Evolutionary conservation across 1,140 invertebrate genomes (phyloP), one percentile per base, ranked within the genome.

Genomic region (Heliconius hewitsoni): DNA sequence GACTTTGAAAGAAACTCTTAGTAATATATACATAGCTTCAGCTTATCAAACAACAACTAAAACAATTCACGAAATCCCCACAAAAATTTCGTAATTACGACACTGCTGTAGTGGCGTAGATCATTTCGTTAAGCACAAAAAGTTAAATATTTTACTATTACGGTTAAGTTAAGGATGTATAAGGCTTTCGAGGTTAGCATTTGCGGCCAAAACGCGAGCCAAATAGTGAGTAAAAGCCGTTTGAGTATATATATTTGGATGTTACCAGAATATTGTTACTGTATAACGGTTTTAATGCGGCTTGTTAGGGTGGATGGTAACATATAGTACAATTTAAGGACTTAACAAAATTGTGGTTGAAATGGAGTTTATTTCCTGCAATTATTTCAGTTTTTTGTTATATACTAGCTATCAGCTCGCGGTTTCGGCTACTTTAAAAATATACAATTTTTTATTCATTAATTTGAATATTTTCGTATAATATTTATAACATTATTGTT

Each of bases 101-200:
- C 72, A 5, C 37, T 73, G 42, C 55, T 8, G 8, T 75, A 75
- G 39, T 52, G 50, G 50, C 50, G 50, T 52, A 46, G 13, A 66
- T 66, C 19, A 66, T 75, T 34, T 23, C 18, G 3, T 74, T 55
- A 75, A 60, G 37, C 11, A 60, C 74, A 60, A 30, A 30, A 74
- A n/a, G 3, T 30, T 75, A 75, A 75, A 75, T 75, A 75, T 75
- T 75, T 75, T 39, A 75, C 74, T 71, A 76, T 70, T 70, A 70
- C 74, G 60, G 74, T 76, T 71, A 39, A 76, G 74, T 70, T 70
- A 55, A 70, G 60, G 66, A 76, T 60, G 57, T 70, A 76, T 76
- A 76, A 71, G 57, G 60, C 39, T 42, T 50, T 76, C 39, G 60
- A 30, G 60, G 27, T 27, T 70, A 70, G 74, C 60, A 71, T 76